Evolutionary conservation across 2,113 vertebrate genomes (phyloP).

Genomic region (Thunnus thynnus): DNA sequence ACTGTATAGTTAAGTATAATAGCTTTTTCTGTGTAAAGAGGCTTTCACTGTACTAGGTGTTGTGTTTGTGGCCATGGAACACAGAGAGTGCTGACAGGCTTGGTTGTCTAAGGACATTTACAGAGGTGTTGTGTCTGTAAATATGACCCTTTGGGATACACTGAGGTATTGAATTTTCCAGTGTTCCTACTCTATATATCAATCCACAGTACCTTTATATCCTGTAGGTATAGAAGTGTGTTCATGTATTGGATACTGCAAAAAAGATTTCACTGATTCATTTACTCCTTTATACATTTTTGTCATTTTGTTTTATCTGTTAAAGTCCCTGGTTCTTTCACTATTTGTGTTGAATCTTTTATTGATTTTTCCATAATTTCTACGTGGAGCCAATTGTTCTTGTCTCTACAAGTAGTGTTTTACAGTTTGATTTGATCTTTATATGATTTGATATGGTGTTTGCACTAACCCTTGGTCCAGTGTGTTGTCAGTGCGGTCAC

Average conservation of each 20-base stretch:
- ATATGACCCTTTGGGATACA: not conserved
- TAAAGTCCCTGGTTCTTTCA: not conserved
- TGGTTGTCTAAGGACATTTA: not conserved
- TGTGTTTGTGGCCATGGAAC: no score
- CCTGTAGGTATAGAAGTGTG: not conserved
- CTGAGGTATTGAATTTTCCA: not conserved
- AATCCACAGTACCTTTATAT: no score
- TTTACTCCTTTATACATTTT: not conserved
- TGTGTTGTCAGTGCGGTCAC: conserved; percentile 43
- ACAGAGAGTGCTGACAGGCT: no score
- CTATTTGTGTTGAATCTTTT: not conserved
- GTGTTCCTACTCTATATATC: no score
- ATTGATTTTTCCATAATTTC: no score
- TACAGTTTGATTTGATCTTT: conserved; percentile 10
- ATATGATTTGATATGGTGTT: not conserved
- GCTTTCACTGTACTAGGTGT: no score
- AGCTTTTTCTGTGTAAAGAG: no score
- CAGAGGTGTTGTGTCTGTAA: not conserved
- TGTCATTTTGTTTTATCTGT: not conserved
- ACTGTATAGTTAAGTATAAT: not conserved
- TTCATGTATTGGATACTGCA: not conserved
- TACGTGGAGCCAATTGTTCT: conserved; percentile 3
- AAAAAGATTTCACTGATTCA: not conserved
- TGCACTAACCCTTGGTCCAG: not conserved
- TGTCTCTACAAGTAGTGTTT: not conserved